Evolutionary conservation across 2,797 vertebrate genomes (phyloP), one percentile per base, ranked within the genome.

Genomic region (Enteromius viviparus): DNA sequence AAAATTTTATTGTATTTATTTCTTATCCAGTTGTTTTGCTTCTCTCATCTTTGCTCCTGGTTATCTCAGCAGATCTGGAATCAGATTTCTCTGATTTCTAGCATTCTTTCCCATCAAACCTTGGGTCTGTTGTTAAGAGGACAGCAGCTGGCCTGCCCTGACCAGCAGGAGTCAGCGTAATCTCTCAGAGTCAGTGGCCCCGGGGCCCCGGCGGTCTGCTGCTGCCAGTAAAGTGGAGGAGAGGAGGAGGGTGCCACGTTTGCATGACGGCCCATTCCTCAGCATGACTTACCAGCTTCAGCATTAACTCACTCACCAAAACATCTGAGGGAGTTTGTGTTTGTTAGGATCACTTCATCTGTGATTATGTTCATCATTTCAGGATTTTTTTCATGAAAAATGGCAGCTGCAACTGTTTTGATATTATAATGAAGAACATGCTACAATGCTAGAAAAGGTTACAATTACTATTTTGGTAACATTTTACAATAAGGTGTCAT

Each of bases 211-310:
- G 84, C 21, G 80, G 84, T 87, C 69, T 76, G 66, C 83, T 87
- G 76, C 74, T 88, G 89, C 81, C 80, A 88, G 88, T 83, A 53
- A 64, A 75, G 64, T 87, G 71, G 58, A 82, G 85, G 84, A 89
- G 84, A 86, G 47, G 87, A 82, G 89, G 69, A 6, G 82, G 89
- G 87, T 94, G 93, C 93, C 94, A 95, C 94, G 92, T 94, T 93
- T 91, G 72, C 93, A 94, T 92, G 91, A 91, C 88, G 88, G 87
- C 34, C 64, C 75, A 17, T 65, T 64, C 34, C 58, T 74, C 80
- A 81, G 80, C 69, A 26, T 72, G n/a, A 23, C 42, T 71, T 49
- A 49, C 14, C 42, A 29, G 23, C 49, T 72, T 49, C 42, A 71
- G 42, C 14, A 19, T 29, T 49, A 47, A 71, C 69, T 53, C 47